Percentiles rank a stretch among this genome's conserved stretches.
These are phyloP conservation scores for Drosophila orena DNA, from an alignment of 1,140 invertebrate species.

Conservation along the genomic window DNA sequence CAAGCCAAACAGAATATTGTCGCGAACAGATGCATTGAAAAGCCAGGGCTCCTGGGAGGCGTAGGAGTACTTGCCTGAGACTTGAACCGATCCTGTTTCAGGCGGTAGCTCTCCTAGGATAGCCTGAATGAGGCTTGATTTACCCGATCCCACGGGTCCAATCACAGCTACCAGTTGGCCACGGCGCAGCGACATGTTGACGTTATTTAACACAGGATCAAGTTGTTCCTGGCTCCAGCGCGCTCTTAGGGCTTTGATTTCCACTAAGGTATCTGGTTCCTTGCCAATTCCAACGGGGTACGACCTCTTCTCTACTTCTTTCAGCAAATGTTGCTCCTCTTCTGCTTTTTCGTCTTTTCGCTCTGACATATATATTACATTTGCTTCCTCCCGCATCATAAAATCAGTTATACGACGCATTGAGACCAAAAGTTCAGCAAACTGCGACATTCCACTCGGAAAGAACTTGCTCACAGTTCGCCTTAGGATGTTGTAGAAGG, in stretches of 20 bases:
- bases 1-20: conserved; percentile 93
- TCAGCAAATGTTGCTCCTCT: conserved; percentile 22
- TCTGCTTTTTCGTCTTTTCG: conserved; percentile 31
- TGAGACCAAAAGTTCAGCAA: conserved; percentile 89
- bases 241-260: conserved; percentile 58
- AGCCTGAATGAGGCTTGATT: conserved; percentile 85
- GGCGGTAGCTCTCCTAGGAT: conserved; percentile 79
- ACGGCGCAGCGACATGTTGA: conserved; percentile 53
- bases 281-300: conserved; percentile 38
- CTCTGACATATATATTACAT: conserved; percentile 15
- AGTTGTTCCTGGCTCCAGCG: conserved; percentile 55
- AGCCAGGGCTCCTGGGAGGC: conserved; percentile 81
- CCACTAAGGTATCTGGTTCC: conserved; percentile 20
- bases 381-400: conserved; percentile 88
- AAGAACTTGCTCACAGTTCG: conserved; percentile 91
- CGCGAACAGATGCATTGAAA: conserved; percentile 87
- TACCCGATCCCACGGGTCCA: conserved; percentile 88
- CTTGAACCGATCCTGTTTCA: conserved; percentile 43
- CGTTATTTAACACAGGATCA: conserved; percentile 57
- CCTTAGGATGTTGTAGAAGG: conserved; percentile 90
- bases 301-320: background rate
- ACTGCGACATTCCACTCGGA: conserved; percentile 86
- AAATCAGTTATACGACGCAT: conserved; percentile 89
- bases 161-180: conserved; percentile 88
- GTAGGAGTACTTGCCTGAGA: conserved; percentile 63